Conservation (phyloP, 2,113 vertebrate genomes). For the Leptobrachium ailaonicum region DNA sequence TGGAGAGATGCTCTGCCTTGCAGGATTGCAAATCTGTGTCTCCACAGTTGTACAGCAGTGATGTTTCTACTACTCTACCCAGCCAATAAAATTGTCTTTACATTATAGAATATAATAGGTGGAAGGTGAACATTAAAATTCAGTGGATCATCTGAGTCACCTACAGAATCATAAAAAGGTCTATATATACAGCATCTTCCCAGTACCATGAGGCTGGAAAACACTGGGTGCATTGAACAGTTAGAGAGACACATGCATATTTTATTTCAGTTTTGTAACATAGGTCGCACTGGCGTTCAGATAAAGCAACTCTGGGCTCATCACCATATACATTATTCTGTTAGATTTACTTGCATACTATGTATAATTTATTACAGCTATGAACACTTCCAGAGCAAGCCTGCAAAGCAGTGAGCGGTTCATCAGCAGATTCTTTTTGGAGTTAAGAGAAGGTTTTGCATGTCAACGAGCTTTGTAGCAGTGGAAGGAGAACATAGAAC, state of each 20-base stretch:
- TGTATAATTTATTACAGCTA: slow-evolving; percentile 33
- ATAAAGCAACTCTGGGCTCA: slow-evolving; percentile 26
- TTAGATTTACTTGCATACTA: slow-evolving; percentile 38
- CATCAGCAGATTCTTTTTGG: background rate
- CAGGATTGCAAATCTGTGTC: no score
- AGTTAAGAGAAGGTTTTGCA: background rate
- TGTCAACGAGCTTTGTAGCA: no score
- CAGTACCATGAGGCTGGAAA: background rate
- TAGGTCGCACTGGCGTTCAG: slow-evolving; percentile 2
- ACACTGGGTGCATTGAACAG: background rate
- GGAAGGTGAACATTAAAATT: no score
- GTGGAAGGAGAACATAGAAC: background rate
- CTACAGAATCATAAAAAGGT: background rate
- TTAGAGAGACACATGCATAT: slow-evolving; percentile 14
- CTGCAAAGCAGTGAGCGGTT: background rate
- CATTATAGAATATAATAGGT: no score
- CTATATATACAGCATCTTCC: no score
- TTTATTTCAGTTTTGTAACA: slow-evolving; percentile 24
- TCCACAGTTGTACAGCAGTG: no score
- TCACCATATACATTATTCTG: slow-evolving; percentile 29
- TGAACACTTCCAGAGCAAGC: slow-evolving; percentile 3
- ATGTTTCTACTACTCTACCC: no score
- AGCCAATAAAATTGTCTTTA: no score
- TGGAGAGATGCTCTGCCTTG: no score
- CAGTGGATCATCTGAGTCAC: background rate